Conservation (phyloP, 2,797 vertebrate genomes). For the Siniperca scherzeri region DNA sequence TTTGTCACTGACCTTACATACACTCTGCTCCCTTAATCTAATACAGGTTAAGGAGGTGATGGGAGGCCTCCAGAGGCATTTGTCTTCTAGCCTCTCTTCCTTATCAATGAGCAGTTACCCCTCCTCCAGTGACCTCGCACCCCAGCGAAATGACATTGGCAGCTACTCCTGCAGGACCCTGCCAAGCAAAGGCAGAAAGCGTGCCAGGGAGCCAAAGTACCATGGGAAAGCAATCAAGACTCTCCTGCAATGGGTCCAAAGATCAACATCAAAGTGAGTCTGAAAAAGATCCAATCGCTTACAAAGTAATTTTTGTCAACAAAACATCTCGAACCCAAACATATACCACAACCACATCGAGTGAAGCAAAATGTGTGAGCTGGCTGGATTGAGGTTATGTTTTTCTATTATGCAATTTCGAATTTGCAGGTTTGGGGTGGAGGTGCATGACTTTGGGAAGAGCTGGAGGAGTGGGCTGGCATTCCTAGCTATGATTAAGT, state of each 20-base stretch:
- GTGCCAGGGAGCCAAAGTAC: constrained; percentile 85
- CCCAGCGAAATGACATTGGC: constrained; percentile 83
- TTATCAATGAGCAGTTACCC: constrained; percentile 84
- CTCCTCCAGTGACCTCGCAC: constrained; percentile 87
- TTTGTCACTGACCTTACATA: background rate
- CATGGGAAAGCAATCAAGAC: constrained; percentile 90
- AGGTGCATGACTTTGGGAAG: constrained; percentile 90
- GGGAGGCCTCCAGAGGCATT: constrained; percentile 57
- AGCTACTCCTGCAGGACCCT: constrained; percentile 86
- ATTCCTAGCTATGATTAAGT: constrained; percentile 92
- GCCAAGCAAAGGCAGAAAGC: constrained; percentile 83
- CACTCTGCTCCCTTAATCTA: background rate
- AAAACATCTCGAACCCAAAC: background rate
- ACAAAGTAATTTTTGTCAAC: background rate
- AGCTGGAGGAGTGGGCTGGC: constrained; percentile 94
- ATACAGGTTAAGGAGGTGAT: constrained; percentile 75
- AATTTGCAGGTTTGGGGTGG: constrained; percentile 88
- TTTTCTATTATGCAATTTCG: background rate
- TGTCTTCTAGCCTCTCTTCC: constrained; percentile 88
- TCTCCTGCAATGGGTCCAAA: constrained; percentile 91
- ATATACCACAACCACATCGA: background rate
- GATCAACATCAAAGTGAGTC: constrained; percentile 90
- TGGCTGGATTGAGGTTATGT: background rate
- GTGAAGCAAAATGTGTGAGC: background rate
- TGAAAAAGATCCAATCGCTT: constrained; percentile 20